Percentiles rank a stretch among this genome's conserved stretches.
These are phyloP conservation scores for Alauda arvensis DNA, from an alignment of 2,797 vertebrate genomes.

Conservation along the genomic window DNA sequence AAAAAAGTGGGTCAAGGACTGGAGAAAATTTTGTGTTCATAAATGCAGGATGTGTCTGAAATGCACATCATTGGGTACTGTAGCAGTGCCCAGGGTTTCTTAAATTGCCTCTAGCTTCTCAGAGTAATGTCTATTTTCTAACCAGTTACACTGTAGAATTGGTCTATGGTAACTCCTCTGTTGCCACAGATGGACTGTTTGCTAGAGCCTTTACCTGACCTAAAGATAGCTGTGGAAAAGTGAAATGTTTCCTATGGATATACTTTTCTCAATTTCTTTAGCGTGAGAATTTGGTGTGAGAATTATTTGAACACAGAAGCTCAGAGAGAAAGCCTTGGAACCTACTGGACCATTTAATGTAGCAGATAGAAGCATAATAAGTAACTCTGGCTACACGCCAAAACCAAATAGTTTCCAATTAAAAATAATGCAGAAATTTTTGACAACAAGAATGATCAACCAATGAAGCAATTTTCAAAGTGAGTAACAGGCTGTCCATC, in stretches of 20 bases:
- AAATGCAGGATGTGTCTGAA: neutral
- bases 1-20: neutral
- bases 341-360: neutral
- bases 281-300: neutral
- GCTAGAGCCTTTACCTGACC: neutral
- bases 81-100: neutral
- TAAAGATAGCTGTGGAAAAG: neutral
- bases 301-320: neutral
- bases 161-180: neutral
- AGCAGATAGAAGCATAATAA: neutral
- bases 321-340: neutral
- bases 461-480: neutral
- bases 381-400: neutral
- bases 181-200: neutral
- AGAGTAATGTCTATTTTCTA: neutral
- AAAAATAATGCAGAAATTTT: neutral
- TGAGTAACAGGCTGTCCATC: neutral
- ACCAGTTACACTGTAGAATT: neutral
- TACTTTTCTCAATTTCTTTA: neutral
- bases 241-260: neutral
- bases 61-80: neutral
- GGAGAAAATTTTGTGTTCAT: neutral
- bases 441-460: neutral
- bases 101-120: neutral
- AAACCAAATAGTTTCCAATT: neutral